phyloP scores from a whole-genome alignment of 2,797 vertebrate species.

The Telmatherina bonti region DNA sequence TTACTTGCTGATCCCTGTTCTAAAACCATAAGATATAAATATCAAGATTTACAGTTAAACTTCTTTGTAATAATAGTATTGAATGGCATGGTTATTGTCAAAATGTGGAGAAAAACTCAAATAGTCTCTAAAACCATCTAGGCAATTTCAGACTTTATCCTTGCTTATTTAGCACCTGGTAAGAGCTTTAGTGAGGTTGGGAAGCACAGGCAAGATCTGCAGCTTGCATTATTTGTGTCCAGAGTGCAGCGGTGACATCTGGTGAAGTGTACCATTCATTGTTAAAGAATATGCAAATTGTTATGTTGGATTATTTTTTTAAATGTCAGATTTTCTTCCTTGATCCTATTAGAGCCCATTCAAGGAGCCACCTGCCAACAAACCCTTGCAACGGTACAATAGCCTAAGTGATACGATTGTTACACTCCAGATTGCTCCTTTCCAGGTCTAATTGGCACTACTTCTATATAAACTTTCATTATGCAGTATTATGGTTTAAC shows the following conservation, averaged over 20 bases:
- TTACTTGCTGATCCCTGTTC: background rate
- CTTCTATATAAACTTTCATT: slow-evolving; percentile 29
- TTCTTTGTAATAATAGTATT: slow-evolving; percentile 35
- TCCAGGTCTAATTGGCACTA: slow-evolving; percentile 42
- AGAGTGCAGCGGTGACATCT: slow-evolving; percentile 74
- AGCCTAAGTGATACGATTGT: slow-evolving; percentile 73
- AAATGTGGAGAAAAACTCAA: slow-evolving; percentile 39
- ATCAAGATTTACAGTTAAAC: slow-evolving; percentile 44
- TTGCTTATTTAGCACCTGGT: slow-evolving; percentile 68
- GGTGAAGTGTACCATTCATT: slow-evolving; percentile 78
- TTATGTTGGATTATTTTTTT: slow-evolving; percentile 78
- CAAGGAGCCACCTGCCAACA: slow-evolving; percentile 67
- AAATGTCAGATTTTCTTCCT: slow-evolving; percentile 75
- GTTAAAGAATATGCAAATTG: slow-evolving; percentile 79
- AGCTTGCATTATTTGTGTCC: slow-evolving; percentile 58
- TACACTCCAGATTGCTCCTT: slow-evolving; percentile 38
- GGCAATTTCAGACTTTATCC: slow-evolving; percentile 66
- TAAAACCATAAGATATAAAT: slow-evolving; percentile 35
- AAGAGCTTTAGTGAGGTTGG: slow-evolving; percentile 62
- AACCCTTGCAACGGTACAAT: slow-evolving; percentile 62
- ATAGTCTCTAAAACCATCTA: slow-evolving; percentile 33
- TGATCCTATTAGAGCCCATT: slow-evolving; percentile 76
- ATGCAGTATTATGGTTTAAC: slow-evolving; percentile 2
- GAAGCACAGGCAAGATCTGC: slow-evolving; percentile 49
- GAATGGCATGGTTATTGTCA: slow-evolving; percentile 42